Base-by-base conservation (phyloP, 1,140 invertebrate species). In the Pomacea maculata region DNA sequence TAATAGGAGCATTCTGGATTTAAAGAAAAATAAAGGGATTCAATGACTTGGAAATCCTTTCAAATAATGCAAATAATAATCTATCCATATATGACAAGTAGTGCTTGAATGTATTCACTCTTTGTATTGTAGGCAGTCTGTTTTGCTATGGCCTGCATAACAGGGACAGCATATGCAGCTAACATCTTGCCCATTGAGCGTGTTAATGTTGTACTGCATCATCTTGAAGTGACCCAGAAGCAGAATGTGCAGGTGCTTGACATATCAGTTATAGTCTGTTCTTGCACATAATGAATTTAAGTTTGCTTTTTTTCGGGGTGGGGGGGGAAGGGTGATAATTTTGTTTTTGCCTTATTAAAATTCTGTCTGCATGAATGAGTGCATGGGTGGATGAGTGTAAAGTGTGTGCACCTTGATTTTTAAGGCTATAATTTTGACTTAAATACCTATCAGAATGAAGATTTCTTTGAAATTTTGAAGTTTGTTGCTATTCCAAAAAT, bases 81-180 rank as follows among this genome's bases (percentile, higher is more conserved):
- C 34, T 45, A 45, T 2, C 34, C 34, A 45, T 45, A 45, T 45
- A 45, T 45, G 34, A 45, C 34, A 6, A 45, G 6, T 45, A 45
- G 6, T 4, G 34, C 34, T 45, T 45, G 6, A 45, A 45, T 45
- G 34, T 45, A 45, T 45, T 4, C 3, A 45, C 34, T 45, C 34
- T 45, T 45, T 67, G 25, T 25, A 25, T 67, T 79, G 55, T 77
- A 84, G 83, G 76, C 81, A 45, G n/a, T 83, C n/a, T 83, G 82
- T 78, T 77, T 85, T 55, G n/a, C 75, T 70, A 29, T 85, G 54
- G 77, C 84, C 17, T 78, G 78, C 72, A 29, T 82, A 61, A 29
- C 67, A 34, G 80, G 83, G 19, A 45, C 76, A 45, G 78, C 78
- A 17, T 84, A 80, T 79, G 57, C 72, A 19, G 64, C 73, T 29